These are phyloP conservation scores for Erynnis tages DNA, from an alignment of 2,888 invertebrate genomes.

Conservation along the genomic window DNA sequence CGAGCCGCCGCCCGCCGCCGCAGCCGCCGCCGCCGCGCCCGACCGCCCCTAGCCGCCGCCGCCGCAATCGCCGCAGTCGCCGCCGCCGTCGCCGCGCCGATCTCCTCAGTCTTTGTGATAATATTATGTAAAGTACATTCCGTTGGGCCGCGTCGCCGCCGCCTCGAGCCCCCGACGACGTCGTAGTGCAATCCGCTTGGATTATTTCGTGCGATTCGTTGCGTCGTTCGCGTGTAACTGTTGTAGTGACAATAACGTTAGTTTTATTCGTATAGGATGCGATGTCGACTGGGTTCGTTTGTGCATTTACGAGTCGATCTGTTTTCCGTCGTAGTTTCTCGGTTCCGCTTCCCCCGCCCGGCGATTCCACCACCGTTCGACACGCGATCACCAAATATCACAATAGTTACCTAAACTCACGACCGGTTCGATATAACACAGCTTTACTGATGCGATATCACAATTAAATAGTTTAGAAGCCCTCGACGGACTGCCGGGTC, in stretches of 20 bases:
- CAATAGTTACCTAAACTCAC: slow-evolving; percentile 79
- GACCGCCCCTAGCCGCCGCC: slow-evolving; percentile 47
- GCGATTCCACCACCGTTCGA: slow-evolving; percentile 29
- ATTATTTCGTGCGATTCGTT: slow-evolving; percentile 13
- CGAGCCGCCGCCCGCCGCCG: slow-evolving; percentile 42
- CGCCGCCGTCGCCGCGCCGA: slow-evolving; percentile 46
- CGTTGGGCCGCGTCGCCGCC: slow-evolving; percentile 43
- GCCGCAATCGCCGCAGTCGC: not conserved
- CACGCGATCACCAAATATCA: slow-evolving; percentile 73
- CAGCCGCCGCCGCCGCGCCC: slow-evolving; percentile 43
- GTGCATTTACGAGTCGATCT: slow-evolving; percentile 34
- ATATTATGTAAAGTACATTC: slow-evolving; percentile 74
- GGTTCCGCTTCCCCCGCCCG: slow-evolving; percentile 36
- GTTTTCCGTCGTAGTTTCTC: slow-evolving; percentile 29
- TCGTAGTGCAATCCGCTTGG: slow-evolving; percentile 17
- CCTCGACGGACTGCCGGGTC: slow-evolving; percentile 31
- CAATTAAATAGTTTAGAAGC: slow-evolving; percentile 52
- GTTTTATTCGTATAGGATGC: slow-evolving; percentile 46
- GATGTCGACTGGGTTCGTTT: slow-evolving; percentile 29
- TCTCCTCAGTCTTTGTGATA: slow-evolving; percentile 73
- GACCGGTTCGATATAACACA: slow-evolving; percentile 76
- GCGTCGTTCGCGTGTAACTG: slow-evolving; percentile 50
- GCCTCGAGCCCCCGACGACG: slow-evolving; percentile 23
- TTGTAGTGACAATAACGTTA: slow-evolving; percentile 71
- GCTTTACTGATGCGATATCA: slow-evolving; percentile 77